Conservation (phyloP, 1,140 invertebrate species). For the Zaprionus camerounensis region DNA sequence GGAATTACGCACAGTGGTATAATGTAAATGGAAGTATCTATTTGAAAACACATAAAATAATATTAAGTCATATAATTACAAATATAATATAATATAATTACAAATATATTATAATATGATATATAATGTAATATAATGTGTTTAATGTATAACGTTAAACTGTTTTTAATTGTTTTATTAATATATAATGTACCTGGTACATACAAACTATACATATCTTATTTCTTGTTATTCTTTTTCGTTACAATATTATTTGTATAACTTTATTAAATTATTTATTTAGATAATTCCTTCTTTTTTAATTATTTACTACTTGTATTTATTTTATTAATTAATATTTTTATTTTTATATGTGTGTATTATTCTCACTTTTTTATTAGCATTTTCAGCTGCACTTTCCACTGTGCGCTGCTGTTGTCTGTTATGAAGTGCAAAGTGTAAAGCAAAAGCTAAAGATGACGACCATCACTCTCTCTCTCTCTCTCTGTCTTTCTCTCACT, state of each 20-base stretch:
- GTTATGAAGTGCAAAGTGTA: constrained; percentile 77
- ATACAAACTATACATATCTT: too few species aligned
- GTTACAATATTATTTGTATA: too few species aligned
- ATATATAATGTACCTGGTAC: too few species aligned
- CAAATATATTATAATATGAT: too few species aligned
- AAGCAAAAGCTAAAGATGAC: constrained; percentile 68
- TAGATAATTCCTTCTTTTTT: neutral
- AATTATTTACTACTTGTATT: neutral
- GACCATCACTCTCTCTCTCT: constrained; percentile 43
- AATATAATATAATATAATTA: neutral
- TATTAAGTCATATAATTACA: neutral
- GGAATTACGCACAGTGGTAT: constrained; percentile 39
- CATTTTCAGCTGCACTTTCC: neutral
- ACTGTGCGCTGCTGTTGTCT: constrained; percentile 47
- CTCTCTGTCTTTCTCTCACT: neutral
- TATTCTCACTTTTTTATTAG: neutral
- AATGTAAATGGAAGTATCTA: neutral
- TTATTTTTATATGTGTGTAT: neutral
- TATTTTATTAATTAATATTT: neutral
- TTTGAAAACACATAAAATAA: neutral
- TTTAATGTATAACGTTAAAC: too few species aligned
- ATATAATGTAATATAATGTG: too few species aligned
- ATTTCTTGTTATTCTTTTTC: too few species aligned
- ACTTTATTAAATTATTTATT: neutral
- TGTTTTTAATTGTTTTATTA: too few species aligned